phyloP scores from a whole-genome alignment of 2,797 vertebrate species.

The Leuciscus waleckii region DNA sequence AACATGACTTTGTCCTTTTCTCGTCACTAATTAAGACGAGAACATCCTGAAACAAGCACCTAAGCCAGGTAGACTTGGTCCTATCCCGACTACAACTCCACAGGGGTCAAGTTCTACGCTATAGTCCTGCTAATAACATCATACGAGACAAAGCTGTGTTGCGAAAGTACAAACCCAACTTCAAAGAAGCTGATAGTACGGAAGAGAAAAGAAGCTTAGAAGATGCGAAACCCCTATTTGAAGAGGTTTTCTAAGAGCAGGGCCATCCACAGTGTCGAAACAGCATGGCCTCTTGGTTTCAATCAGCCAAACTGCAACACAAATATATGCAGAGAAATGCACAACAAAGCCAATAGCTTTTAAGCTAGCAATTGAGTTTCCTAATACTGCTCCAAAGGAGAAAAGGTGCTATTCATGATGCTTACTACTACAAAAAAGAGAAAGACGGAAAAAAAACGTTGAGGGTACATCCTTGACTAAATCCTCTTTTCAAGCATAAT shows the following conservation, averaged over 20 bases:
- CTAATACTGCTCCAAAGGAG: slow-evolving; percentile 94
- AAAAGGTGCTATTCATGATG: slow-evolving; percentile 89
- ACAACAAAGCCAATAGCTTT: slow-evolving; percentile 97
- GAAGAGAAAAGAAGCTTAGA: slow-evolving; percentile 86
- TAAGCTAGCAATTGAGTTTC: slow-evolving; percentile 93
- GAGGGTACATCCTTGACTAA: slow-evolving; percentile 98
- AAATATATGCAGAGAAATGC: slow-evolving; percentile 91
- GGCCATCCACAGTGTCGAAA: slow-evolving; percentile 86
- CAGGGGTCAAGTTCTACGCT: slow-evolving; percentile 91
- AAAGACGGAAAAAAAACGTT: slow-evolving; percentile 82
- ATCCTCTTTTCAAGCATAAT: slow-evolving; percentile 99
- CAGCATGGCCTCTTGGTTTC: slow-evolving; percentile 90
- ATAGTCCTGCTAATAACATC: slow-evolving; percentile 89
- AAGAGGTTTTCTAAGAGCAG: slow-evolving; percentile 86
- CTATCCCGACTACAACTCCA: slow-evolving; percentile 80
- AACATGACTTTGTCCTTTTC: slow-evolving; percentile 74
- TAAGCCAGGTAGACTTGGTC: slow-evolving; percentile 86
- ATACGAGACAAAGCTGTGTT: slow-evolving; percentile 86
- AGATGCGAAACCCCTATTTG: slow-evolving; percentile 84
- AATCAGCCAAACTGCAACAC: slow-evolving; percentile 87
- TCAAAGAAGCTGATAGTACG: slow-evolving; percentile 86
- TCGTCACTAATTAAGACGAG: slow-evolving; percentile 75
- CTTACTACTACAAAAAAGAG: slow-evolving; percentile 79
- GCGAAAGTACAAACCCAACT: slow-evolving; percentile 86
- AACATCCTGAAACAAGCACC: slow-evolving; percentile 84